phyloP scores from a whole-genome alignment of 2,797 vertebrate species.

The Acanthurus leucopareius region DNA sequence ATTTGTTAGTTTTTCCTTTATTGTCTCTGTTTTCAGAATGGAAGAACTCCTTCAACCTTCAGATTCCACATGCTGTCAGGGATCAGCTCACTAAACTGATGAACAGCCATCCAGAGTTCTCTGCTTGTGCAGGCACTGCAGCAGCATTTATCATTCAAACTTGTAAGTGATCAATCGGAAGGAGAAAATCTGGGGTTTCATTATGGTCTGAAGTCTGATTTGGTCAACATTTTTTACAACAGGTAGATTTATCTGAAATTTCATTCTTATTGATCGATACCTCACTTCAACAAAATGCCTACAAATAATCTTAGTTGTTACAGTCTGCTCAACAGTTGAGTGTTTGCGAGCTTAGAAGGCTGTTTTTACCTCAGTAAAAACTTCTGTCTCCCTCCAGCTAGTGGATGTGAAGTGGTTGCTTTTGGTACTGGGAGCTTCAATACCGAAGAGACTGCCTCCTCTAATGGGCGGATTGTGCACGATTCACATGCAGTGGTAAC shows the following conservation, averaged over 20 bases:
- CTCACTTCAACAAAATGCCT: background rate
- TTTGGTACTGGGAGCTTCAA: conserved; percentile 93
- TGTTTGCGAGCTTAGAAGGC: background rate
- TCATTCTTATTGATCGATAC: too few relatives aligned
- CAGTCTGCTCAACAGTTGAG: background rate
- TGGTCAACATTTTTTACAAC: background rate
- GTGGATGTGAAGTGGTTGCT: conserved; percentile 89
- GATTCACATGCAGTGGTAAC: conserved; percentile 92
- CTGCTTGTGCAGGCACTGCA: conserved; percentile 86
- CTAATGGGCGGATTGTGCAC: conserved; percentile 88
- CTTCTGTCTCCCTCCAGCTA: conserved; percentile 57
- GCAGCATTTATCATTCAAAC: conserved; percentile 93
- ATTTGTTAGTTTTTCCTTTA: background rate
- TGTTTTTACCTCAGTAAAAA: background rate
- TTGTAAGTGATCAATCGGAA: conserved; percentile 79
- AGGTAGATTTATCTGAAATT: background rate
- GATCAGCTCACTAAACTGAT: conserved; percentile 87
- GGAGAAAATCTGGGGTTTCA: background rate
- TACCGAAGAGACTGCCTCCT: conserved; percentile 80
- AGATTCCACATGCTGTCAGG: conserved; percentile 83
- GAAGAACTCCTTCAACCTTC: conserved; percentile 78
- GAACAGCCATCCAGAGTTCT: conserved; percentile 84
- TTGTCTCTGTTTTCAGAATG: conserved; percentile 76
- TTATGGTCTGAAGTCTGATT: background rate
- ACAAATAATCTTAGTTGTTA: background rate